Evolutionary conservation across 2,797 vertebrate genomes (phyloP).

Genomic region (Chelmon rostratus): DNA sequence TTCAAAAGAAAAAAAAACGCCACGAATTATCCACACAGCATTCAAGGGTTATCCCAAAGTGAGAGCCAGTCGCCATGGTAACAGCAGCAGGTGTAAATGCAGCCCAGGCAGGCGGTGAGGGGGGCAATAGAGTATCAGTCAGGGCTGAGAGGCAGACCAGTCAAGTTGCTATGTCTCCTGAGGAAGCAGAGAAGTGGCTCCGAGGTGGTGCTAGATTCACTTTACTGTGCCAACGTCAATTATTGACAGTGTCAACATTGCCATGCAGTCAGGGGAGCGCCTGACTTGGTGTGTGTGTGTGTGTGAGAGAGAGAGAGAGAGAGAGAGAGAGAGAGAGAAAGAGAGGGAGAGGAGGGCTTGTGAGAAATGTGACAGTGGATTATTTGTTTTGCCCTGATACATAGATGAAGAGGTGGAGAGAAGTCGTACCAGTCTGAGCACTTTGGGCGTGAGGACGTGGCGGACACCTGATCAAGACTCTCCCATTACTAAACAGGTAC

Average conservation of each 20-base stretch:
- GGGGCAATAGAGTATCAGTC: constrained; percentile 56
- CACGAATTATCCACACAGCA: constrained; percentile 31
- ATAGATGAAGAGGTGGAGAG: constrained; percentile 66
- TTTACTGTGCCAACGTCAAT: constrained; percentile 55
- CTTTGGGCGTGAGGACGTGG: constrained; percentile 59
- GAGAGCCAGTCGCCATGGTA: constrained; percentile 71
- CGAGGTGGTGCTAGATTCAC: constrained; percentile 44
- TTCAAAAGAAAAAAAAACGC: constrained; percentile 47
- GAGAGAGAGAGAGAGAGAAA: background rate
- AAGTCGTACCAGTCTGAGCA: constrained; percentile 42
- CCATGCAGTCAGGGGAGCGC: constrained; percentile 24
- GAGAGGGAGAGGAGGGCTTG: constrained; percentile 20
- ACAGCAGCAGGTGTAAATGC: constrained; percentile 74
- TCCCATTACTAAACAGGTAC: constrained; percentile 69
- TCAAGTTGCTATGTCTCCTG: constrained; percentile 47
- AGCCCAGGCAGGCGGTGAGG: constrained; percentile 45
- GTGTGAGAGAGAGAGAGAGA: background rate
- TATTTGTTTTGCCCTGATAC: constrained; percentile 76
- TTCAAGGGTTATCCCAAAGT: constrained; percentile 67
- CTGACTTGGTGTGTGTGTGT: constrained; percentile 18
- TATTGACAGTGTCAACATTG: constrained; percentile 82
- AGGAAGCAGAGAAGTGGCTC: constrained; percentile 50
- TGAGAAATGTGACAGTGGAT: constrained; percentile 30
- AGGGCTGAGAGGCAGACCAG: constrained; percentile 59
- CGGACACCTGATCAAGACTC: constrained; percentile 50